Percentiles rank a stretch among this genome's conserved stretches.
phyloP scores from a whole-genome alignment of 2,113 vertebrate species.

The Anser cygnoides region DNA sequence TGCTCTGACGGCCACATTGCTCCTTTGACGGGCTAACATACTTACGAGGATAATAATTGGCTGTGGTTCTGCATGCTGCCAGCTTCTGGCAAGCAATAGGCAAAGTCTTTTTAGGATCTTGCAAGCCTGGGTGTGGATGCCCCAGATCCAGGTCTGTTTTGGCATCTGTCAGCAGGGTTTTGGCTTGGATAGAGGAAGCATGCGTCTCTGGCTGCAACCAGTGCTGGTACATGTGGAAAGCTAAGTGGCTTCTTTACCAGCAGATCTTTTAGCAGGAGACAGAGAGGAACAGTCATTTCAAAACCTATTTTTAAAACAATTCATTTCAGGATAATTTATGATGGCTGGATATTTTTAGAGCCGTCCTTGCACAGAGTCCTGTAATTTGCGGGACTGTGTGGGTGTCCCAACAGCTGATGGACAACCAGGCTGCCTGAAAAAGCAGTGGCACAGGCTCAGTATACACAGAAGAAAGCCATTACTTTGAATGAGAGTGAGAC shows the following conservation, averaged over 20 bases:
- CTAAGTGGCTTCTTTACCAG: conserved; percentile 58
- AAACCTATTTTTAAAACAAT: conserved; percentile 81
- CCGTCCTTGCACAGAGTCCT: conserved; percentile 63
- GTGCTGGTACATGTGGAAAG: conserved; percentile 50
- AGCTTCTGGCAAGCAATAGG: conserved; percentile 21
- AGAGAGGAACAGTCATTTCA: conserved; percentile 66
- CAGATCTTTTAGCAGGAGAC: conserved; percentile 51
- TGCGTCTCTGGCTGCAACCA: conserved; percentile 45
- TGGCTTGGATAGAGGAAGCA: conserved; percentile 44
- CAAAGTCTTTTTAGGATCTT: conserved; percentile 5
- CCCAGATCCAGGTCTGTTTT: conserved; percentile 38
- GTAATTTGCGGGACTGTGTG: conserved; percentile 77
- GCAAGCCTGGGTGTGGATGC: conserved; percentile 48
- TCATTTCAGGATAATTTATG: conserved; percentile 72
- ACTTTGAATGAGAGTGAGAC: conserved; percentile 16
- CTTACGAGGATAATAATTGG: neutral
- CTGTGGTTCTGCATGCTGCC: neutral
- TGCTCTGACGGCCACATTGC: neutral
- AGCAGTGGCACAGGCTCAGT: conserved; percentile 62
- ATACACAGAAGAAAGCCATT: conserved; percentile 46
- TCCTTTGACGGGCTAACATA: neutral
- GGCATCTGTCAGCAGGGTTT: conserved; percentile 19
- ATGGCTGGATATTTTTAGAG: conserved; percentile 72
- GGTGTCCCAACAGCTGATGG: conserved; percentile 73
- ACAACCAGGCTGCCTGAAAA: conserved; percentile 64